A percentile compares a stretch with the other conserved stretches of the same genome.
phyloP scores from a whole-genome alignment of 2,113 vertebrate genomes.

The Emberiza fucata region DNA sequence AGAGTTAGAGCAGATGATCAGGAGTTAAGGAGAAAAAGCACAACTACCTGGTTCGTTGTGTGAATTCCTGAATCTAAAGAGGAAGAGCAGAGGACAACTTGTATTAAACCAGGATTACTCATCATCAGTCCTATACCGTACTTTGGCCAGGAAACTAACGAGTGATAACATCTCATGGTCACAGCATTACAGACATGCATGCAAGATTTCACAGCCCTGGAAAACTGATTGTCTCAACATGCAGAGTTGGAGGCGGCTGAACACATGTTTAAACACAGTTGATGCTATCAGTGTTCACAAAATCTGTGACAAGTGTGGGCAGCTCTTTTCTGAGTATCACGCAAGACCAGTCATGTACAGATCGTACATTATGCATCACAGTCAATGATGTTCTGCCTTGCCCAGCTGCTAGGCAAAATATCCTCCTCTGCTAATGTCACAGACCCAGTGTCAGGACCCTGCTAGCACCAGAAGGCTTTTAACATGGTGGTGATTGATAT shows the following conservation, averaged over 20 bases:
- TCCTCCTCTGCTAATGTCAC: not conserved
- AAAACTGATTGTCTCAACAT: slow-evolving; percentile 22
- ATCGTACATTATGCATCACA: not conserved
- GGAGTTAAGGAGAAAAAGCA: not conserved
- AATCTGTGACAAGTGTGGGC: slow-evolving; percentile 52
- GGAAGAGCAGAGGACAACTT: not conserved
- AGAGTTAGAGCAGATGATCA: not conserved
- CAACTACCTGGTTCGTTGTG: not conserved
- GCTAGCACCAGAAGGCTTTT: not conserved
- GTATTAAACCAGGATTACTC: not conserved
- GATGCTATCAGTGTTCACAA: slow-evolving; percentile 5
- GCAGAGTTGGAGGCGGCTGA: slow-evolving; percentile 32
- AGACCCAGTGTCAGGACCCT: not conserved
- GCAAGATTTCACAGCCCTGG: not conserved
- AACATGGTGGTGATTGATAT: not conserved
- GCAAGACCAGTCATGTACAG: slow-evolving; percentile 40
- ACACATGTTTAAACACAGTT: slow-evolving; percentile 33
- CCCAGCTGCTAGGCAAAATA: slow-evolving; percentile 11
- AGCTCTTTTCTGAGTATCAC: not conserved
- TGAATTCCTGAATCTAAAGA: not conserved
- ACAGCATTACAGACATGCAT: not conserved
- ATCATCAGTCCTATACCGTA: not conserved
- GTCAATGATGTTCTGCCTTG: not conserved
- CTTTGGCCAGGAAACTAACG: not conserved
- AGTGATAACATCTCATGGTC: slow-evolving; percentile 12